Conservation (phyloP, 2,113 vertebrate genomes). For the Leptobrachium leishanense region DNA sequence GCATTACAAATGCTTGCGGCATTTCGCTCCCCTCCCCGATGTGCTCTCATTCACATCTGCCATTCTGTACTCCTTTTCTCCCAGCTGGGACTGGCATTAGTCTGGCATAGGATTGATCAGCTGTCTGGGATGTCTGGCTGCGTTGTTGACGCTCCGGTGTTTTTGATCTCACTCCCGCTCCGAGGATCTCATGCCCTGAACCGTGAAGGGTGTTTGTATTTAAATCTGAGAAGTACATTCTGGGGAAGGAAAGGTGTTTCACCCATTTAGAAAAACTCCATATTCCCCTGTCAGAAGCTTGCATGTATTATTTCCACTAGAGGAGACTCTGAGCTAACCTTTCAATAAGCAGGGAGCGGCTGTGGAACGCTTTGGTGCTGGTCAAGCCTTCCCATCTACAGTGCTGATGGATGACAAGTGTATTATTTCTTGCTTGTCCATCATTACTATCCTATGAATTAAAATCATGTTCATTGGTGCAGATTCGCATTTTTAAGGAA, state of each 20-base stretch:
- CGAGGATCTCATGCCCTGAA: neutral
- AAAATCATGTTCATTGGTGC: too few relatives aligned
- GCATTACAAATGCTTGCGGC: slow-evolving; percentile 10
- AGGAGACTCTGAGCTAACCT: neutral
- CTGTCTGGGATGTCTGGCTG: slow-evolving; percentile 37
- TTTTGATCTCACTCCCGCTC: slow-evolving; percentile 12
- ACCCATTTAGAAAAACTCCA: neutral
- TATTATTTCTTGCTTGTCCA: too few relatives aligned
- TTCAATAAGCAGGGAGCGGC: too few relatives aligned
- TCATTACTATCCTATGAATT: too few relatives aligned
- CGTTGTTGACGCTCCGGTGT: neutral
- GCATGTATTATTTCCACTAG: neutral
- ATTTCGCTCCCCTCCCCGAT: neutral
- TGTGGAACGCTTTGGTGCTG: too few relatives aligned
- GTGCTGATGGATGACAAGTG: too few relatives aligned
- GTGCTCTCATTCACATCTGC: slow-evolving; percentile 34
- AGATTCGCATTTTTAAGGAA: too few relatives aligned
- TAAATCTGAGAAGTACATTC: neutral
- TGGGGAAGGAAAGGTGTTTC: neutral
- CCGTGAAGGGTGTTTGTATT: neutral
- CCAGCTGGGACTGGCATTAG: slow-evolving; percentile 46
- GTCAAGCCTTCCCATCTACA: too few relatives aligned
- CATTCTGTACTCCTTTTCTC: slow-evolving; percentile 39
- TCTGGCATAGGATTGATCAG: slow-evolving; percentile 41
- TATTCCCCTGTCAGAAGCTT: neutral